Evolutionary conservation across 2,888 invertebrate species (phyloP).

Genomic region (Amaurobius ferox): DNA sequence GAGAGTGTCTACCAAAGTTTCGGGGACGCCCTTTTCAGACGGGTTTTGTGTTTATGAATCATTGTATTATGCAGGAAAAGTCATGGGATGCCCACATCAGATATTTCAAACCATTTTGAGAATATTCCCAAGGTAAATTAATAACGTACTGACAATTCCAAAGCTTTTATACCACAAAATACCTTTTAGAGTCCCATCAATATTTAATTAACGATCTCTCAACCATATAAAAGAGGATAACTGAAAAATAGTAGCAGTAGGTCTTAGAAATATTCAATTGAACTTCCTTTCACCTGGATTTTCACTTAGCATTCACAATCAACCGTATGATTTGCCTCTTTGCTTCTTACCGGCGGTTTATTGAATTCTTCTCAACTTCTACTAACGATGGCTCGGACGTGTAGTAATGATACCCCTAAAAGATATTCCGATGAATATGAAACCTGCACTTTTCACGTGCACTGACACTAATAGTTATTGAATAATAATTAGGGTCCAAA

Average conservation of each 20-base stretch:
- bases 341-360: neutral
- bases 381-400: slow-evolving; percentile 24
- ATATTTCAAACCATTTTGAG: too few species aligned
- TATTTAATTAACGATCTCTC: neutral
- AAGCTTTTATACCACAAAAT: neutral
- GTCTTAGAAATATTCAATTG: slow-evolving; percentile 8
- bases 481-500: slow-evolving; percentile 58
- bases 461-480: slow-evolving; percentile 68
- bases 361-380: neutral
- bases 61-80: too few species aligned
- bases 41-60: too few species aligned
- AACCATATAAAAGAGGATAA: neutral
- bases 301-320: neutral
- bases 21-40: too few species aligned
- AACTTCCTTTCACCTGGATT: neutral
- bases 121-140: too few species aligned
- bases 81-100: too few species aligned
- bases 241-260: neutral
- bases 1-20: too few species aligned
- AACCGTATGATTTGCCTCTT: neutral
- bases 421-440: slow-evolving; percentile 61
- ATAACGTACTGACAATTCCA: too few species aligned
- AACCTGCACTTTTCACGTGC: slow-evolving; percentile 60
- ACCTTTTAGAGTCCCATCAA: neutral
- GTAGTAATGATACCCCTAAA: slow-evolving; percentile 57